Conservation (phyloP, 2,113 vertebrate species). For the Merops nubicus region DNA sequence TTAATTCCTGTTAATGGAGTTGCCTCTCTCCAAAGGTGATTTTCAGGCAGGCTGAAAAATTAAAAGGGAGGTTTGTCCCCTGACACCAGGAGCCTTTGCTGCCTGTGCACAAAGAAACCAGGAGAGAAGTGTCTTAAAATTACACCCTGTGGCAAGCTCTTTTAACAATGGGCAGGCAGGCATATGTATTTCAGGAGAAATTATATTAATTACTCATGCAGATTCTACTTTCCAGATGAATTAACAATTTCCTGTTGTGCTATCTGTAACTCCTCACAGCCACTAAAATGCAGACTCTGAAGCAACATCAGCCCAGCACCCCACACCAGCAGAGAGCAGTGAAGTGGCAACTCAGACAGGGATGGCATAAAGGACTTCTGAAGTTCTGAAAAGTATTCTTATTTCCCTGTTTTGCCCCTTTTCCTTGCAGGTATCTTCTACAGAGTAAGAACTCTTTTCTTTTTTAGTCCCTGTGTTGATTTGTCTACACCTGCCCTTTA, state of each 20-base stretch:
- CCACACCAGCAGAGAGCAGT: accelerated
- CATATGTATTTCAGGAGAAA: background rate
- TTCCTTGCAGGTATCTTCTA: background rate
- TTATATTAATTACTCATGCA: background rate
- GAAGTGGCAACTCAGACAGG: background rate
- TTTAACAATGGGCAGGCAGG: background rate
- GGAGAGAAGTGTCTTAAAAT: constrained; percentile 15
- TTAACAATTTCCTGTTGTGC: background rate
- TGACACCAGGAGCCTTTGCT: constrained; percentile 3
- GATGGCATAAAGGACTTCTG: background rate
- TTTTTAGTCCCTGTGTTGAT: background rate
- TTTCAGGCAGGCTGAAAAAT: constrained; percentile 40
- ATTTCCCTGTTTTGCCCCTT: background rate
- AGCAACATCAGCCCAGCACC: background rate
- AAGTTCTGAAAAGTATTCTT: background rate
- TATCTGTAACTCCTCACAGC: background rate
- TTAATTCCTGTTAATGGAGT: constrained; percentile 38
- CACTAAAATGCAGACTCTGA: background rate
- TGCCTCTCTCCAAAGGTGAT: constrained; percentile 10
- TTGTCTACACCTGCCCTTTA: constrained; percentile 4
- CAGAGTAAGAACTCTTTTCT: background rate
- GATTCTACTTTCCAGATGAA: background rate
- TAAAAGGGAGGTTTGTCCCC: constrained; percentile 19
- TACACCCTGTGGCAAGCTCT: background rate
- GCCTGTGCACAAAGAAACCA: background rate